Conservation (phyloP, 2,797 vertebrate species). For the Acipenser oxyrinchus region DNA sequence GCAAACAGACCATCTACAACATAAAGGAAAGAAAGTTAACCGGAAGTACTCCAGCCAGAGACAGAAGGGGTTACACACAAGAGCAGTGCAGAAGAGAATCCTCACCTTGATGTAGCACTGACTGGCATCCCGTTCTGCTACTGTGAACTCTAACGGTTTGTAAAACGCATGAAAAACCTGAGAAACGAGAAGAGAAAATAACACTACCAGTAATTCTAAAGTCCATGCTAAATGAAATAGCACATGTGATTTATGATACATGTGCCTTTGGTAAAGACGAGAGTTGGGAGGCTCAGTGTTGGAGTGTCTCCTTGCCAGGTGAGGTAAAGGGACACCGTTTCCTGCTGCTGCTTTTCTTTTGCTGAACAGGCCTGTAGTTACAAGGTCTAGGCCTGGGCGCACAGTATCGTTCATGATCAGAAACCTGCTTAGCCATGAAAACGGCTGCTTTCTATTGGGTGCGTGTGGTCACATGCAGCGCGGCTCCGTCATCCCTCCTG, state of each 20-base stretch:
- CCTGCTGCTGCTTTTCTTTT: not conserved
- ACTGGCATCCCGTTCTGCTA: conserved; percentile 70
- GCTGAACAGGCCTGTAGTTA: conserved; percentile 33
- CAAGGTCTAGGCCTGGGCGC: conserved; percentile 29
- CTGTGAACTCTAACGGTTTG: conserved; percentile 86
- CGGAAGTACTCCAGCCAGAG: conserved; percentile 23
- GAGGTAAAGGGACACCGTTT: too few relatives aligned
- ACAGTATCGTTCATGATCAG: conserved; percentile 25
- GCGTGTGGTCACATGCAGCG: conserved; percentile 54
- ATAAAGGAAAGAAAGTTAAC: conserved; percentile 14
- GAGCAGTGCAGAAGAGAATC: conserved; percentile 19
- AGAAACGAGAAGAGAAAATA: conserved; percentile 3
- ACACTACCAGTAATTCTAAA: not conserved
- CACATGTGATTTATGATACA: not conserved
- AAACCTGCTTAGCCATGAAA: conserved; percentile 6
- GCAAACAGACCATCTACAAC: conserved; percentile 81
- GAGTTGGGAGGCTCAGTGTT: not conserved
- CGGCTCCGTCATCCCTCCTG: conserved; percentile 61
- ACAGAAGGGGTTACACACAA: conserved; percentile 19
- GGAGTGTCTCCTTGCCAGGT: not conserved
- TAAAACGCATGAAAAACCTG: conserved; percentile 93
- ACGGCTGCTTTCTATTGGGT: conserved; percentile 44
- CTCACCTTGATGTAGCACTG: conserved; percentile 92
- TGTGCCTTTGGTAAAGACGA: not conserved
- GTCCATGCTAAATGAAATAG: not conserved